Conservation (phyloP, 2,797 vertebrate species). For the Labeo calbasu region DNA sequence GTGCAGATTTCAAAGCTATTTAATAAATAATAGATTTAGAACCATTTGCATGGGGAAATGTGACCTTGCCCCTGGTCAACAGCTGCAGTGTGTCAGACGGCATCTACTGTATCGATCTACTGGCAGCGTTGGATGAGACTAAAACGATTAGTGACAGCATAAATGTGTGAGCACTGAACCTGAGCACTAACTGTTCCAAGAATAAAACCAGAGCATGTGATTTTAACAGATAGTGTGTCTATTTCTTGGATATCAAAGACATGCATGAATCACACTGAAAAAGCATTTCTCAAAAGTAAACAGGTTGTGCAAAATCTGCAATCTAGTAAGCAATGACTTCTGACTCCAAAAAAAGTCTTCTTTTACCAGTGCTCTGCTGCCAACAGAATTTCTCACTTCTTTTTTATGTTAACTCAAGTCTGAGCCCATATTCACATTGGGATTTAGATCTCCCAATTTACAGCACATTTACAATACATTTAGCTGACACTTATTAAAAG, state of each 20-base stretch:
- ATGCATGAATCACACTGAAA: background rate
- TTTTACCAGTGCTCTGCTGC: no score
- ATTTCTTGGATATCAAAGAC: background rate
- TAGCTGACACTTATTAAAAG: background rate
- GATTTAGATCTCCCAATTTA: background rate
- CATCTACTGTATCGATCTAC: constrained; percentile 17
- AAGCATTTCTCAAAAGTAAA: background rate
- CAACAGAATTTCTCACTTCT: no score
- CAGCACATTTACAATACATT: background rate
- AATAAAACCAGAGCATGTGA: background rate
- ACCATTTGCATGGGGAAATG: background rate
- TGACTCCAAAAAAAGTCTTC: no score
- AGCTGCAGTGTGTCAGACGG: constrained; percentile 12
- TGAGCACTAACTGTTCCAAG: background rate
- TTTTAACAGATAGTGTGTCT: no score
- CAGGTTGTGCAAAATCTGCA: no score
- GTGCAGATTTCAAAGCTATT: background rate
- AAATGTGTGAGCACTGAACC: background rate
- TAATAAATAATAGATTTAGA: background rate
- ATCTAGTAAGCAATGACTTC: background rate
- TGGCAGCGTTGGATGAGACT: background rate
- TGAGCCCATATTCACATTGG: background rate
- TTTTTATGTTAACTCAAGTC: background rate
- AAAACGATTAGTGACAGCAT: background rate
- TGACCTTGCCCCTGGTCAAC: constrained; percentile 47